Evolutionary conservation across 2,113 vertebrate species (phyloP).

Genomic region (Misgurnus anguillicaudatus): DNA sequence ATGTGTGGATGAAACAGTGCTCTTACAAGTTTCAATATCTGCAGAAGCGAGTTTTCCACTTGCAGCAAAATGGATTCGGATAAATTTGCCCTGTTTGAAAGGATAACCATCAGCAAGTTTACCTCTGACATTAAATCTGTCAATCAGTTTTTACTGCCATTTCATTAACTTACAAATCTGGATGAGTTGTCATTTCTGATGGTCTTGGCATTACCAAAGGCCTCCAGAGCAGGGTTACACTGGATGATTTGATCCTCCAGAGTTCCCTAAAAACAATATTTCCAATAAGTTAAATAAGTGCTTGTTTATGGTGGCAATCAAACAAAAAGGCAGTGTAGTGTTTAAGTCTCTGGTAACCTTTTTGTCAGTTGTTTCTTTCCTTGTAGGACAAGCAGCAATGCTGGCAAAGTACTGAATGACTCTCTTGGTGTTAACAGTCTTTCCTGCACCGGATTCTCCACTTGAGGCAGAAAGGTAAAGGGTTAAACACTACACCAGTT

Average conservation of each 20-base stretch:
- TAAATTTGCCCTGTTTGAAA: slow-evolving; percentile 79
- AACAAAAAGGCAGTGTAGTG: too few species aligned
- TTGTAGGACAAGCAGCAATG: slow-evolving; percentile 74
- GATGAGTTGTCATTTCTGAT: slow-evolving; percentile 54
- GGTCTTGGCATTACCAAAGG: slow-evolving; percentile 55
- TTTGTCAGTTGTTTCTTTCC: slow-evolving; percentile 73
- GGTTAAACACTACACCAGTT: too few species aligned
- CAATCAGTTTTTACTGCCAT: too few species aligned
- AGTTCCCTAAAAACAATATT: slow-evolving; percentile 68
- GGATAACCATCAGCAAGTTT: background rate
- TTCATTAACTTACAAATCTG: slow-evolving; percentile 47
- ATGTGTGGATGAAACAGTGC: background rate
- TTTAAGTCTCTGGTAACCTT: slow-evolving; percentile 54
- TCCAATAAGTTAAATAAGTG: background rate
- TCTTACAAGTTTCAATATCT: slow-evolving; percentile 63
- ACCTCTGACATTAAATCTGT: too few species aligned
- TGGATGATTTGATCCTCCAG: slow-evolving; percentile 59
- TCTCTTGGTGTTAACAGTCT: slow-evolving; percentile 86
- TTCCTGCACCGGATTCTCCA: slow-evolving; percentile 68
- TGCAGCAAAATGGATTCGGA: slow-evolving; percentile 83
- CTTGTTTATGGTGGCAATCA: background rate
- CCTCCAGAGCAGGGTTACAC: slow-evolving; percentile 57
- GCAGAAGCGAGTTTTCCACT: slow-evolving; percentile 81
- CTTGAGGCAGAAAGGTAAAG: background rate
- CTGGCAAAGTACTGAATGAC: slow-evolving; percentile 66